phyloP scores from a whole-genome alignment of 2,888 invertebrate genomes.

The Cryptocephalus moraei region DNA sequence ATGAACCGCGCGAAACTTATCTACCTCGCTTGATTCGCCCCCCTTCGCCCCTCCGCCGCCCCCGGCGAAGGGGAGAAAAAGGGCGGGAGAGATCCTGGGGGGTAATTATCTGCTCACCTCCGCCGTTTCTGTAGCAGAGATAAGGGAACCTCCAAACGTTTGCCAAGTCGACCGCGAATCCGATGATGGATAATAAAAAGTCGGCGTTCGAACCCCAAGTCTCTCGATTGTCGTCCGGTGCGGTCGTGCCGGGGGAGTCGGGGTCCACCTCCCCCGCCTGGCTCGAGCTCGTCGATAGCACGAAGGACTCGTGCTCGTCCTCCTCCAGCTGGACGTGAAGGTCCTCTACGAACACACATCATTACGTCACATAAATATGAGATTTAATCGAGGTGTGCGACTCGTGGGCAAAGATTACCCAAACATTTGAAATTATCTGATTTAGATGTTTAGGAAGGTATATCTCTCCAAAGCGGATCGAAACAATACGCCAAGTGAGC shows the following conservation, averaged over 20 bases:
- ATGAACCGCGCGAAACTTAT: no score
- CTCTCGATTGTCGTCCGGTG: slow-evolving; percentile 51
- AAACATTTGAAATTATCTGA: no score
- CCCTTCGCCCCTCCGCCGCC: no score
- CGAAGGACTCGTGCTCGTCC: slow-evolving; percentile 37
- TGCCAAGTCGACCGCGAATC: slow-evolving; percentile 75
- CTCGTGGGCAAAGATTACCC: no score
- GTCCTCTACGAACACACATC: slow-evolving; percentile 27
- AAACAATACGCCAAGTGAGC: no score
- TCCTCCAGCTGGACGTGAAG: slow-evolving; percentile 39
- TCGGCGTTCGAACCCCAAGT: slow-evolving; percentile 76
- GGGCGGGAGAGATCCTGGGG: not conserved
- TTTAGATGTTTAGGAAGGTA: no score
- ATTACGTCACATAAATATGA: no score
- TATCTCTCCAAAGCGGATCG: no score
- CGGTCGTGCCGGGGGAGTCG: slow-evolving; percentile 25
- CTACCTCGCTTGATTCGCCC: no score
- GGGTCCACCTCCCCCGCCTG: slow-evolving; percentile 35
- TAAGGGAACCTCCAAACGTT: slow-evolving; percentile 82
- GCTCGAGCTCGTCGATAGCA: slow-evolving; percentile 35
- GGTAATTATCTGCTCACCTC: slow-evolving; percentile 42
- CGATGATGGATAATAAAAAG: slow-evolving; percentile 73
- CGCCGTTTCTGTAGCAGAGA: slow-evolving; percentile 68
- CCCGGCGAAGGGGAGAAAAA: not conserved
- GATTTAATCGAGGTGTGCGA: no score